Evolutionary conservation across 2,888 invertebrate genomes (phyloP).

Genomic region (Ctenicera cuprea): DNA sequence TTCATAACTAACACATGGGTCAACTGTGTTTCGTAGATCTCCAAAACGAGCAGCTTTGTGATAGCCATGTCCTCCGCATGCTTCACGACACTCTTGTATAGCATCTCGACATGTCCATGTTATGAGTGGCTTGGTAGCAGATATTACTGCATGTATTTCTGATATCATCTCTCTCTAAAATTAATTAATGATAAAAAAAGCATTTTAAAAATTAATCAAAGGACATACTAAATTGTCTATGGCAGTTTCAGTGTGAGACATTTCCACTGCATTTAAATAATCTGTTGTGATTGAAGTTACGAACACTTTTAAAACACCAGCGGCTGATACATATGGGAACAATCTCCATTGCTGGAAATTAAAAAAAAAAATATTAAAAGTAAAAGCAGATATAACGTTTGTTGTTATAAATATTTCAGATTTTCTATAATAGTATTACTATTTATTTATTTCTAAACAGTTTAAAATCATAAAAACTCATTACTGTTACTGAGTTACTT

Average conservation of each 20-base stretch:
- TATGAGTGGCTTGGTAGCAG: constrained; percentile 80
- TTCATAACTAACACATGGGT: constrained; percentile 94
- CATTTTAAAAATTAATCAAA: neutral
- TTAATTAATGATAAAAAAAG: neutral
- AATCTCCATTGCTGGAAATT: constrained; percentile 86
- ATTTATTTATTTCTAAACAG: too few species aligned
- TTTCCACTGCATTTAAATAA: constrained; percentile 82
- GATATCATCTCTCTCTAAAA: constrained; percentile 79
- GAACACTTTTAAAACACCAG: constrained; percentile 80
- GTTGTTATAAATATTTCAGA: too few species aligned
- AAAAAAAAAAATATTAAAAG: too few species aligned
- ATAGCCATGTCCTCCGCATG: constrained; percentile 92
- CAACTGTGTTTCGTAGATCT: constrained; percentile 89
- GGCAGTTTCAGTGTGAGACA: constrained; percentile 69
- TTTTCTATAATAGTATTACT: too few species aligned
- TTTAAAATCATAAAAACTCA: too few species aligned
- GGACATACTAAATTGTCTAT: constrained; percentile 66
- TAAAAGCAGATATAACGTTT: too few species aligned
- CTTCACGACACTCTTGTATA: constrained; percentile 89
- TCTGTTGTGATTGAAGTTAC: constrained; percentile 79
- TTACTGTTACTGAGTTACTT: too few species aligned
- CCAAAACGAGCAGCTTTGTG: constrained; percentile 89
- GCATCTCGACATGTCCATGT: constrained; percentile 87
- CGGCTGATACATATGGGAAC: constrained; percentile 84
- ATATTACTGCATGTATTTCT: constrained; percentile 83